Conservation (phyloP, 30 jellyfish, hydroid and myxozoan genomes). For the Hydractinia symbiolongicarpus region DNA sequence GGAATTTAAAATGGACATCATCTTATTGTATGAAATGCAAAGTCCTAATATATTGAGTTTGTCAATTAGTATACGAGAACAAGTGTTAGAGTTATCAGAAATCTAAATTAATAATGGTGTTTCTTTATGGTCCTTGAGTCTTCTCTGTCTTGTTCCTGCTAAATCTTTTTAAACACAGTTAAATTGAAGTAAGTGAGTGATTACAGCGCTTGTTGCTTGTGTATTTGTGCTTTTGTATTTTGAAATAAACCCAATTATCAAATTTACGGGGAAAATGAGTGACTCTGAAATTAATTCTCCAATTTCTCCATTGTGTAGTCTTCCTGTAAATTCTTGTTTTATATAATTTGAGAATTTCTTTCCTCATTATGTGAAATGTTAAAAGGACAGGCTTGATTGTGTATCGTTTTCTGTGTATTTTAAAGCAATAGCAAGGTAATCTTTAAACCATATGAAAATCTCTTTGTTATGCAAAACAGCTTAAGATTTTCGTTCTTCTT, state of each 20-base stretch:
- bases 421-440: not conserved
- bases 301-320: not conserved
- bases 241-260: too few relatives aligned
- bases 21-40: not conserved
- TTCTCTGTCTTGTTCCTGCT: not conserved
- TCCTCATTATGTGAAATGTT: not conserved
- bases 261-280: not conserved
- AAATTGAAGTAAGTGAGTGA: not conserved
- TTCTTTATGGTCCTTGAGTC: not conserved
- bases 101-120: not conserved
- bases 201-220: not conserved
- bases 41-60: not conserved
- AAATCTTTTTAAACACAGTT: not conserved
- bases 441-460: not conserved
- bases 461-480: not conserved
- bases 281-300: not conserved
- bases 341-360: not conserved
- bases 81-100: not conserved
- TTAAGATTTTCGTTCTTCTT: not conserved
- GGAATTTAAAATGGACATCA: not conserved
- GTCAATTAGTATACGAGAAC: not conserved
- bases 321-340: not conserved
- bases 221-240: not conserved
- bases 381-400: not conserved
- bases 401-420: constrained; percentile 5